Base-by-base conservation (phyloP, 2,113 vertebrate genomes). In the Semicossyphus pulcher region DNA sequence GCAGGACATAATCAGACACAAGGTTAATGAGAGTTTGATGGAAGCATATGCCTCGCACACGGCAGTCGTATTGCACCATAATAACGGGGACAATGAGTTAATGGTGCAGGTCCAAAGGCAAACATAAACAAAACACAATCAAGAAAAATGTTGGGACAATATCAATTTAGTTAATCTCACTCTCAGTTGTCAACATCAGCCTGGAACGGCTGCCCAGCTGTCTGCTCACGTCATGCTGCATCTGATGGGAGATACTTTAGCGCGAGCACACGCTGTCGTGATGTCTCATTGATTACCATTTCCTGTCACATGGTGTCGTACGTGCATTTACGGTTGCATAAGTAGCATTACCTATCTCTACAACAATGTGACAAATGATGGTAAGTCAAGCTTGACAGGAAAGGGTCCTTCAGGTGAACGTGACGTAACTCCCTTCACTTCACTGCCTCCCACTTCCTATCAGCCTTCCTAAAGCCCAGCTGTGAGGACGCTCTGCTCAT, bases 1-100 rank as follows among this genome's bases (percentile, higher is more conserved):
- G 74, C 78, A 81, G 85, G 82, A 86, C 76, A 85, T 91, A 87
- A 90, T 92, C 89, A 91, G 86, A 86, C 80, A 85, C 90, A 93
- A 93, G 92, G 92, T 92, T 93, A 93, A 93, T 90, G 88, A 89
- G 91, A 88, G 86, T 91, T 93, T 92, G 91, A 92, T 90, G 90
- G 88, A 91, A 90, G 85, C 92, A 91, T 93, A 92, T 91, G 90
- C 84, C 84, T 84, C 62, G 68, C 85, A 78, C 83, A 66, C 47
- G 63, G 74, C 68, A 70, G 75, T 81, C 56, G 76, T 75, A 79
- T 65, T 78, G 74, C 75, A 48, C 77, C 76, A 86, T 80, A 85
- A 88, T 84, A 88, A 89, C 69, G 34, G 80, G 34, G 67, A 86
- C 84, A 86, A 89, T 87, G 80, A 89, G 86, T 90, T 87, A 85